Conservation (phyloP, 2,888 invertebrate species). For the Nematopogon swammerdamellus region DNA sequence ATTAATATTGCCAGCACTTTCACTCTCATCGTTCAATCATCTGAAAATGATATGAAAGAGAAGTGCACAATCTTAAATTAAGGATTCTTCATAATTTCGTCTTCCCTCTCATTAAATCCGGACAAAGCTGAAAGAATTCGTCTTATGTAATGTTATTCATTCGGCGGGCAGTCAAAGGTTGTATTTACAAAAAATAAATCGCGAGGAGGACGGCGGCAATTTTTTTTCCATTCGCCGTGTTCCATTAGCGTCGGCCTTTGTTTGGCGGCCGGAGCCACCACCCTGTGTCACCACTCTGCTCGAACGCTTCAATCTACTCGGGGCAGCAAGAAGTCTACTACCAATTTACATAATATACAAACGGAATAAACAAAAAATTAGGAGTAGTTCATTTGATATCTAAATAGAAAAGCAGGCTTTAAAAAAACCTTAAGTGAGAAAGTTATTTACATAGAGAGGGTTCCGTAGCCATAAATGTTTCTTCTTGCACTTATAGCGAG, state of each 20-base stretch:
- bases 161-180: constrained; percentile 53
- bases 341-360: too few relatives aligned
- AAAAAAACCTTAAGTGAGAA: too few relatives aligned
- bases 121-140: constrained; percentile 42
- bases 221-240: constrained; percentile 57
- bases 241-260: constrained; percentile 56
- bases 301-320: too few relatives aligned
- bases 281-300: too few relatives aligned
- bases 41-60: background rate
- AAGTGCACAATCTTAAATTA: background rate
- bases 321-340: too few relatives aligned
- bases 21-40: background rate
- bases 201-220: constrained; percentile 32
- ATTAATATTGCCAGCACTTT: too few relatives aligned
- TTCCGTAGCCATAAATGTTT: too few relatives aligned
- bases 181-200: constrained; percentile 27
- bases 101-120: constrained; percentile 41
- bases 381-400: too few relatives aligned
- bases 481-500: too few relatives aligned
- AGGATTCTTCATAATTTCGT: constrained; percentile 15
- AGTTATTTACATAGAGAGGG: too few relatives aligned
- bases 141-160: constrained; percentile 54
- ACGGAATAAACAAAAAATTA: too few relatives aligned
- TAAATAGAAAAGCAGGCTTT: too few relatives aligned
- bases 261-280: constrained; percentile 41